Base-by-base conservation (phyloP, 2,113 vertebrate species). In the Mugil cephalus region DNA sequence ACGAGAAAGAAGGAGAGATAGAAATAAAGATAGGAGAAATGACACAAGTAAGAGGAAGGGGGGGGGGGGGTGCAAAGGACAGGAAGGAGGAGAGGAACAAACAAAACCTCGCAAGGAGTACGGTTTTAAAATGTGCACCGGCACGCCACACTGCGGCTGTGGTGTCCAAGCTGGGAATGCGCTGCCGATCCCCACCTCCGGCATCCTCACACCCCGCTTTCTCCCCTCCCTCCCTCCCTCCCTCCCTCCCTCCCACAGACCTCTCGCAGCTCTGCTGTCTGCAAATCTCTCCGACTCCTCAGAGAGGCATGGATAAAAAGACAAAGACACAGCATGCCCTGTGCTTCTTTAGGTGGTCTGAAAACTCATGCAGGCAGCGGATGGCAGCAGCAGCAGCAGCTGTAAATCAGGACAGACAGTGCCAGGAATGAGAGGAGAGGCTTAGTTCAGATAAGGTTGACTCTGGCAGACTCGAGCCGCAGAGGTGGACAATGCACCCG, bases 61-160 rank as follows among this genome's bases (percentile, higher is more conserved):
- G 56, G 14, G 42, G 56, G 17, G 21, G 60, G 21, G 36, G 52
- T 52, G 74, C 40, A 50, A 45, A 30, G 40, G 8, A 30, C 24
- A 30, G 24, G 19, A 42, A 38, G 43, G 30, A 52, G 48, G 50
- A 69, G 21, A 56, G 68, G 56, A 74, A 80, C 67, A 86, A 83
- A 86, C 72, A 87, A 62, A 83, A 76, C 45, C 69, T 38, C 76
- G 78, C 60, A 15, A 77, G 80, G 47, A 80, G 76, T 69, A 68
- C 52, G 45, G 63, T 77, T 90, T 93, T 93, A 90, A 94, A 93
- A 94, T 94, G 94, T 94, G 93, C 93, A 88, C 80, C 73, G 87
- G 87, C 93, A 93, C 91, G 93, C 91, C 91, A 94, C 93, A 93
- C 92, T 94, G 93, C 92, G 88, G 93, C 76, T 92, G 72, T 65